Evolutionary conservation across 2,888 invertebrate species (phyloP).

Genomic region (Rhyacophila evoluta): DNA sequence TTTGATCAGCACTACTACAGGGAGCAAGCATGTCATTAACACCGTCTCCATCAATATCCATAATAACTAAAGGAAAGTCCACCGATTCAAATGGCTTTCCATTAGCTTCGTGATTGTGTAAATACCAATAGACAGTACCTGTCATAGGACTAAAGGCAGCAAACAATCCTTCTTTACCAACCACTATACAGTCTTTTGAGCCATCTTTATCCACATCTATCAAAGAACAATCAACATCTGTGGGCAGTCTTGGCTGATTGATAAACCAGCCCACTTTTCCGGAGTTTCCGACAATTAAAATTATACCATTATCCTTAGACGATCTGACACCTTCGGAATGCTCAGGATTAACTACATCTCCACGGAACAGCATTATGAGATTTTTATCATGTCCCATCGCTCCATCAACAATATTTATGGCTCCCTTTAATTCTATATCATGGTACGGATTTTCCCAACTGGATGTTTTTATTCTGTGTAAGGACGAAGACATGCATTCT

Average conservation of each 20-base stretch:
- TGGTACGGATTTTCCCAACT: constrained; percentile 79
- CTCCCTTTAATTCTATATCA: constrained; percentile 77
- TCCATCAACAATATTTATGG: constrained; percentile 77
- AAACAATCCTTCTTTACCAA: constrained; percentile 75
- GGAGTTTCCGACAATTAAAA: constrained; percentile 76
- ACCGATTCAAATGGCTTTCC: constrained; percentile 69
- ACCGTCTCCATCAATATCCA: constrained; percentile 80
- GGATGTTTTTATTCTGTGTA: constrained; percentile 71
- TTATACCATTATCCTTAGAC: constrained; percentile 74
- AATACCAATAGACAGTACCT: constrained; percentile 72
- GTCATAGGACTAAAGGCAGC: constrained; percentile 69
- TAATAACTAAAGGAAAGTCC: constrained; percentile 78
- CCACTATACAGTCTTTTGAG: constrained; percentile 79
- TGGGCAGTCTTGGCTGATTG: constrained; percentile 76
- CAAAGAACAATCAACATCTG: constrained; percentile 79
- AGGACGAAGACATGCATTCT: constrained; percentile 71
- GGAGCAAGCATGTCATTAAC: constrained; percentile 77
- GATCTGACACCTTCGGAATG: constrained; percentile 62
- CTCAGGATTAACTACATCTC: constrained; percentile 73
- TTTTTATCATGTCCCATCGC: constrained; percentile 75
- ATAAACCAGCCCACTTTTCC: constrained; percentile 83
- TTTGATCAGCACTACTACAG: constrained; percentile 67
- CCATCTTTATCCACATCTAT: constrained; percentile 81
- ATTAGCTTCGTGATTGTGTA: constrained; percentile 69
- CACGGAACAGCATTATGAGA: constrained; percentile 80